Base-by-base conservation (phyloP, 2,888 invertebrate genomes). In the Clistopyga incitator region DNA sequence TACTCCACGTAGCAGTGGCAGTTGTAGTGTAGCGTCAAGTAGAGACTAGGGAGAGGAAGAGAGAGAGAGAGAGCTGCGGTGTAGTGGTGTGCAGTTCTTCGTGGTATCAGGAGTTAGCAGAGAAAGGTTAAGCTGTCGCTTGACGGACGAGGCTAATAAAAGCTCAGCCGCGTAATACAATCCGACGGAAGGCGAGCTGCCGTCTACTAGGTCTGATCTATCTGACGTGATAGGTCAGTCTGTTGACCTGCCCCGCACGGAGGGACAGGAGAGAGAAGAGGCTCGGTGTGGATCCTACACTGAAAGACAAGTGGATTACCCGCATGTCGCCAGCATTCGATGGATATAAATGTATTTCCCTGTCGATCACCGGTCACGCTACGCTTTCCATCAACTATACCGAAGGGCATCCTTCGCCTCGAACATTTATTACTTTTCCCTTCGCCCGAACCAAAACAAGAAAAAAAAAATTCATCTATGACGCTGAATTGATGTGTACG, bases 111-210 rank as follows among this genome's bases (percentile, higher is more conserved):
- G 75, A 81, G 84, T 84, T 45, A 76, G 79, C 85, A 81, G 87
- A 86, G 89, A 89, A 88, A 90, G 89, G 90, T 90, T 90, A 89
- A 90, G 90, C 90, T 89, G 87, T 86, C 90, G 90, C 88, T 88
- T 90, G 87, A 87, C 88, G 83, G 89, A 88, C 89, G 87, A 88
- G 88, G 90, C 90, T 90, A 90, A 90, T 90, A 89, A 90, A 90
- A 90, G 90, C 89, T 90, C 90, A 90, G 87, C 88, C 86, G 80
- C 86, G 89, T 90, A 90, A 90, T 90, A 87, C 90, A 88, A 88
- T 90, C 89, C 87, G 90, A 89, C 90, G 88, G 87, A 86, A 86
- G 87, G 86, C 90, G 86, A 89, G 85, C 84, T 79, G 76, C 84
- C 72, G 71, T 64, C 71, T 61, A 74, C 70, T 56, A 72, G 42